Conservation (phyloP, 1,140 invertebrate genomes). For the Laodelphax striatellus region DNA sequence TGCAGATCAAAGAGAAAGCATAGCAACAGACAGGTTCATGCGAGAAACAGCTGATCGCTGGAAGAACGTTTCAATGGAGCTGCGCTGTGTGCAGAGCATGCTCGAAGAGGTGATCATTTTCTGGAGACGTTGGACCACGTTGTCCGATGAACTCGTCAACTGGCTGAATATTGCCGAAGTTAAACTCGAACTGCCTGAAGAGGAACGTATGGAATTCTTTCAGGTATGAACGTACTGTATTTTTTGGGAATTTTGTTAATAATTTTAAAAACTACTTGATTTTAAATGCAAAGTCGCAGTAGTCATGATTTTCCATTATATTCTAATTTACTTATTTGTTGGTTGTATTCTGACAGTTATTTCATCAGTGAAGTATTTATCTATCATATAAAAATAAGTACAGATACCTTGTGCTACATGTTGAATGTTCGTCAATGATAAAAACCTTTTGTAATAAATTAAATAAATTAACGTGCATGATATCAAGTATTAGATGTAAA, state of each 20-base stretch:
- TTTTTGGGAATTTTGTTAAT: background rate
- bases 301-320: too few relatives aligned
- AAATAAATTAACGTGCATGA: too few relatives aligned
- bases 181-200: constrained; percentile 63
- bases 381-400: too few relatives aligned
- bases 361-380: too few relatives aligned
- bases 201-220: constrained; percentile 71
- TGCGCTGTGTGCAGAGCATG: constrained; percentile 79
- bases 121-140: constrained; percentile 71
- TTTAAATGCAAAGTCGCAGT: too few relatives aligned
- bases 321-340: too few relatives aligned
- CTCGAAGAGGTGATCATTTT: constrained; percentile 78
- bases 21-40: constrained; percentile 72
- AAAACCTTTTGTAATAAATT: too few relatives aligned
- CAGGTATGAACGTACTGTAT: constrained; percentile 26
- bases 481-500: too few relatives aligned
- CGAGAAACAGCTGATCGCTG: constrained; percentile 75
- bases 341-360: too few relatives aligned
- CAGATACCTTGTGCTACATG: too few relatives aligned
- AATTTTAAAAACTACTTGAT: too few relatives aligned
- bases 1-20: constrained; percentile 56
- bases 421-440: too few relatives aligned
- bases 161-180: constrained; percentile 74
- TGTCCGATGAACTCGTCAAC: constrained; percentile 57
- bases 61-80: constrained; percentile 79